A percentile compares a stretch with the other conserved stretches of the same genome.
These are phyloP conservation scores for Periphyllus acericola DNA, from an alignment of 2,888 invertebrate genomes.

Conservation along the genomic window DNA sequence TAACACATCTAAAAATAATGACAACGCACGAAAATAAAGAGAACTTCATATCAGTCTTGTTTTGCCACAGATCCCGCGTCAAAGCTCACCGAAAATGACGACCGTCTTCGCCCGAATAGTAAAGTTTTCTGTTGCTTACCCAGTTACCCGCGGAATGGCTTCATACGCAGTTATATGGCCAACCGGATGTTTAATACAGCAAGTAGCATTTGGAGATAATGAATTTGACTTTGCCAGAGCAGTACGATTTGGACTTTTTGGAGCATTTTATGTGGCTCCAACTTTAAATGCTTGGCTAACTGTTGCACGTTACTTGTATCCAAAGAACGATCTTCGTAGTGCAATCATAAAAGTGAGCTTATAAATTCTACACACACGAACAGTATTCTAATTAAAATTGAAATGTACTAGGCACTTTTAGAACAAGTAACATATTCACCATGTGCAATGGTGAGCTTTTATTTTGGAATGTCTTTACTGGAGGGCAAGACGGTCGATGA, in stretches of 20 bases:
- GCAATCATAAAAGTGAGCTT: conserved; percentile 77
- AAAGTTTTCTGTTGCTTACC: conserved; percentile 69
- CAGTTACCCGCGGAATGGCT: conserved; percentile 72
- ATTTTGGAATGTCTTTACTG: conserved; percentile 79
- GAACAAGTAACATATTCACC: conserved; percentile 83
- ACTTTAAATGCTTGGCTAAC: conserved; percentile 69
- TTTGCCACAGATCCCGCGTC: background rate
- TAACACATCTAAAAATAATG: conserved; percentile 47
- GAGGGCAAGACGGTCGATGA: conserved; percentile 76
- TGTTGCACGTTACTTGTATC: conserved; percentile 81
- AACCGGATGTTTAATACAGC: conserved; percentile 72
- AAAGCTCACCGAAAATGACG: conserved; percentile 20
- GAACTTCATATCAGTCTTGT: background rate
- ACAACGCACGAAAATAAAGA: conserved; percentile 20
- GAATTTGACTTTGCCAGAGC: conserved; percentile 63
- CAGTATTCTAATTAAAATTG: conserved; percentile 19
- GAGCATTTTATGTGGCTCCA: conserved; percentile 65
- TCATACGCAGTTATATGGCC: conserved; percentile 74
- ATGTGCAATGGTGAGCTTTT: conserved; percentile 80
- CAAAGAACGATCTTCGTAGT: conserved; percentile 75
- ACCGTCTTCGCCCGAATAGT: conserved; percentile 63
- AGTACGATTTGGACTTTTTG: conserved; percentile 65
- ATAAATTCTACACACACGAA: background rate
- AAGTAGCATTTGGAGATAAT: conserved; percentile 66
- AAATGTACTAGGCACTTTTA: conserved; percentile 73